Evolutionary conservation across 2,113 vertebrate genomes (phyloP), one percentile per base, ranked within the genome.

Genomic region (Eurypyga helias): DNA sequence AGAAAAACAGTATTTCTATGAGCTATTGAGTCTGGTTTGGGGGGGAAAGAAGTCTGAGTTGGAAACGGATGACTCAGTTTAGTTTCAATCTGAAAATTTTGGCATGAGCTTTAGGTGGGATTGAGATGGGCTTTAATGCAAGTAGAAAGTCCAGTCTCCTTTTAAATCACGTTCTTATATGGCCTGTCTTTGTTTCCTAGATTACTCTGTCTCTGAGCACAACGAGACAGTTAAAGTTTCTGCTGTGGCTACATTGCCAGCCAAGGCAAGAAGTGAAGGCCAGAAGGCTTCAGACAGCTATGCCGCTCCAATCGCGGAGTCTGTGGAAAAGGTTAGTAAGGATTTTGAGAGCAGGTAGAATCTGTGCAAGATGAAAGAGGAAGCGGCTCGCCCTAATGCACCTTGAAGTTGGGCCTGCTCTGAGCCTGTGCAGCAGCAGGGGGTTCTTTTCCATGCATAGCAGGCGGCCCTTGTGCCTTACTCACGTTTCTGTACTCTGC

Each of bases 271-370:
- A 31, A 66, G 78, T 3, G 72, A 67, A 64, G 7, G 49, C 82
- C 92, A 71, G 87, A 77, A 95, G 71, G 52, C 83, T 65, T 60
- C 87, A 18, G 48, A 60, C 78, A 91, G 69, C 72, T 25, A 96
- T 84, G 96, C 92, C 34, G 38, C 93, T 87, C 75, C 72, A 52
- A 48, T 76, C 78, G 64, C 86, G 21, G 83, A 88, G 15, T 21
- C 94, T 89, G 79, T 93, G 36, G 69, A 82, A 91, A 89, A 98
- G 98, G 98, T 98, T 41, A 98, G 98, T 89, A 25, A 58, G 66
- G 26, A 9, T 82, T 72, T 48, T 58, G 31, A 45, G 45, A 38
- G 25, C 7, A 36, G 70, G 9, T 28, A 28, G 45, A 36, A 23
- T 20, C 38, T 41, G 25, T 46, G 34, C 11, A 61, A 64, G 34